These are phyloP conservation scores for Cercocebus atys DNA, from an alignment of 2,113 vertebrate species.

Conservation along the genomic window DNA sequence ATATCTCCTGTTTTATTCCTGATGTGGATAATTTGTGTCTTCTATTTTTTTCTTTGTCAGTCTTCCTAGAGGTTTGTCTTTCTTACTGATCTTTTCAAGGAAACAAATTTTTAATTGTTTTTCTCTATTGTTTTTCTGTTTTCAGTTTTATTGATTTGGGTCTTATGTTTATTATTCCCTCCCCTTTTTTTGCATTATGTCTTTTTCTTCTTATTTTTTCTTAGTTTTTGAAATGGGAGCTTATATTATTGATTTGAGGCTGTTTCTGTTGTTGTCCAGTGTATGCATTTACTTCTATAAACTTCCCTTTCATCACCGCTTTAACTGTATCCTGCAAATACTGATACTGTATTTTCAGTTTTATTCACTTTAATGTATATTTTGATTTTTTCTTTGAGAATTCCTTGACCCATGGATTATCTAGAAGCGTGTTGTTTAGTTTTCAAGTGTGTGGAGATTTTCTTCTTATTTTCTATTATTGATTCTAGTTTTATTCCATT, in stretches of 20 bases:
- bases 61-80: neutral
- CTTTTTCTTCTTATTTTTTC: neutral
- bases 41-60: neutral
- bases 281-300: neutral
- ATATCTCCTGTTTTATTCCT: neutral
- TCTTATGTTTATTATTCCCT: neutral
- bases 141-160: neutral
- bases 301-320: neutral
- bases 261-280: neutral
- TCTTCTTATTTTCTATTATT: neutral
- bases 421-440: neutral
- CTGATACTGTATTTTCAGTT: neutral
- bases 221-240: neutral
- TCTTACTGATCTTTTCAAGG: neutral
- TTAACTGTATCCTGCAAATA: neutral
- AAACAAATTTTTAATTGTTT: neutral
- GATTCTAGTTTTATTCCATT: neutral
- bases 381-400: neutral
- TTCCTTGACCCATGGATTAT: neutral
- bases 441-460: neutral
- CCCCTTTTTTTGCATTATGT: neutral
- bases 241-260: neutral
- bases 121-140: neutral
- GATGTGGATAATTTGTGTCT: neutral
- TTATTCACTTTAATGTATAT: neutral